phyloP scores from a whole-genome alignment of 1,140 invertebrate genomes.

The Lutraria rhynchaena region DNA sequence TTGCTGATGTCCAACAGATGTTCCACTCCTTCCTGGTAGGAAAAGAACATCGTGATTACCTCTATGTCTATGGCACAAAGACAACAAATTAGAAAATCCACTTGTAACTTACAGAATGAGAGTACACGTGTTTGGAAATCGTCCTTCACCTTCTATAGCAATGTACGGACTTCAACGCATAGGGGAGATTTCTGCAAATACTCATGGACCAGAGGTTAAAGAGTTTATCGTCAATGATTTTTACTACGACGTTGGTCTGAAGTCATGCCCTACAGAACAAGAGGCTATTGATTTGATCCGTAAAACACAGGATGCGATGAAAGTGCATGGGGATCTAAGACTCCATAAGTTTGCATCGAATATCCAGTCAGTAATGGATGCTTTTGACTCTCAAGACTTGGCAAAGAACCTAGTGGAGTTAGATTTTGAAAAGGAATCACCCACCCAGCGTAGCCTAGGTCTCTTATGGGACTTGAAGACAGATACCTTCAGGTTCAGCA shows the following conservation, averaged over 20 bases:
- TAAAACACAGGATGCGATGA: neutral
- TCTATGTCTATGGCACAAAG: neutral
- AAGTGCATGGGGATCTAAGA: slow-evolving; percentile 5
- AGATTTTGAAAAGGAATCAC: slow-evolving; percentile 35
- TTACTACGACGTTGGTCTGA: slow-evolving; percentile 8
- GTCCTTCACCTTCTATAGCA: neutral
- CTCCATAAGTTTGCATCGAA: slow-evolving; percentile 62
- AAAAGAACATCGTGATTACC: neutral
- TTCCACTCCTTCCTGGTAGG: neutral
- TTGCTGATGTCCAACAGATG: slow-evolving; percentile 4
- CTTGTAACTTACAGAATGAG: neutral
- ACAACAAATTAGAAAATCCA: neutral
- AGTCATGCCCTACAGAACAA: neutral
- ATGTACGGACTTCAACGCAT: neutral
- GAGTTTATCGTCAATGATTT: neutral
- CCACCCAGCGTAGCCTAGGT: slow-evolving; percentile 59
- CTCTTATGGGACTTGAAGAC: slow-evolving; percentile 56
- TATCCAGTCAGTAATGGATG: slow-evolving; percentile 29
- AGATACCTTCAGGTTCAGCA: slow-evolving; percentile 55
- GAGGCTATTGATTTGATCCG: neutral
- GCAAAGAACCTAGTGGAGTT: slow-evolving; percentile 41
- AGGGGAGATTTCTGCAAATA: neutral
- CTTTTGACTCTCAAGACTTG: slow-evolving; percentile 48
- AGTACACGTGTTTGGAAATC: slow-evolving; percentile 15
- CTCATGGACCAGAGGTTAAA: neutral